Evolutionary conservation across 2,888 invertebrate genomes (phyloP).

Genomic region (Stratiomys singularior): DNA sequence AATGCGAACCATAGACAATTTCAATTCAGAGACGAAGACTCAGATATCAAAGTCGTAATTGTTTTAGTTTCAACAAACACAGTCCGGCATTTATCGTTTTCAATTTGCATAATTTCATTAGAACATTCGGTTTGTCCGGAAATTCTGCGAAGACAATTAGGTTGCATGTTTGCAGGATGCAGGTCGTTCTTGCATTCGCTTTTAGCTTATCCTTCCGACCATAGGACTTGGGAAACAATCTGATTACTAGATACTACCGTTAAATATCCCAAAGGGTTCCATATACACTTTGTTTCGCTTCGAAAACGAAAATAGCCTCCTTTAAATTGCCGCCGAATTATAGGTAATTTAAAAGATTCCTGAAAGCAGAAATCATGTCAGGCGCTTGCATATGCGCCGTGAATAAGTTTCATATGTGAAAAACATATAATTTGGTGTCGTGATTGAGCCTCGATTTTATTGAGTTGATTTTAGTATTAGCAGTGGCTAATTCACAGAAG

Average conservation of each 20-base stretch:
- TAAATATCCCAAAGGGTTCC: background rate
- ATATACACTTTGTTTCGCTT: background rate
- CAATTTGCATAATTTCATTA: constrained; percentile 8
- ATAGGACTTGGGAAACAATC: background rate
- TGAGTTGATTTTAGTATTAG: background rate
- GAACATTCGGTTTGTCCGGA: background rate
- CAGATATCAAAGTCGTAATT: background rate
- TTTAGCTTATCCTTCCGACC: background rate
- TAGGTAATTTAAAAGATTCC: background rate
- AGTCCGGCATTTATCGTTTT: background rate
- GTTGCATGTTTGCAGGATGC: background rate
- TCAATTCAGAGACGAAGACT: background rate
- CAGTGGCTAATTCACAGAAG: background rate
- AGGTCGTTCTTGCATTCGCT: background rate
- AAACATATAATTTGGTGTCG: background rate
- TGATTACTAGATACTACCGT: background rate
- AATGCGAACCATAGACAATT: background rate
- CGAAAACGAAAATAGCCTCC: background rate
- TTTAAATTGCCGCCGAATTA: background rate
- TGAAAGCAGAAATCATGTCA: background rate
- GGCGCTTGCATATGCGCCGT: background rate
- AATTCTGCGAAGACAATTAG: background rate
- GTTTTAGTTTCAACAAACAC: background rate
- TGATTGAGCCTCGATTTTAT: background rate
- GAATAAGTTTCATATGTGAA: background rate